phyloP scores from a whole-genome alignment of 1,140 invertebrate species.

The Drosophila trapezifrons region DNA sequence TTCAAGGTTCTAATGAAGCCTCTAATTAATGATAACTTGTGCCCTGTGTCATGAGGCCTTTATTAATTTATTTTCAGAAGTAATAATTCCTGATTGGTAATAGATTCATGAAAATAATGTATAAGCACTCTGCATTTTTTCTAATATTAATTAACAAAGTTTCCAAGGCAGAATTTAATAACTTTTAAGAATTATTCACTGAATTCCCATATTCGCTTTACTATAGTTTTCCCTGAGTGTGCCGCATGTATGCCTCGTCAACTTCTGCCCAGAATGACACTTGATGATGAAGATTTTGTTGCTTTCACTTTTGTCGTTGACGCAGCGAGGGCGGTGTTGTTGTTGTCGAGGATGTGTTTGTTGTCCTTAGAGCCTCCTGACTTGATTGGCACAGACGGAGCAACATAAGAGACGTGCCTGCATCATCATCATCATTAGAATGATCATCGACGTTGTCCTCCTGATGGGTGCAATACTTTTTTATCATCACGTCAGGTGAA shows the following conservation, averaged over 20 bases:
- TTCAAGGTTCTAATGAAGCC: no score
- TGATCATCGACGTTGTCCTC: constrained; percentile 24
- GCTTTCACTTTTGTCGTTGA: constrained; percentile 77
- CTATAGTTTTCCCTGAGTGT: constrained; percentile 31
- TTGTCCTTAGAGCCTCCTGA: constrained; percentile 39
- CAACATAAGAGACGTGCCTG: constrained; percentile 31
- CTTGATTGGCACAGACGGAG: constrained; percentile 57
- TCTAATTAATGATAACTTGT: no score
- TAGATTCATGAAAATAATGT: no score
- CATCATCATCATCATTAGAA: constrained; percentile 24
- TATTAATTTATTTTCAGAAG: no score
- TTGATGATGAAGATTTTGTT: constrained; percentile 83
- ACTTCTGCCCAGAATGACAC: constrained; percentile 80
- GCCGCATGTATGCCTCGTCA: constrained; percentile 58
- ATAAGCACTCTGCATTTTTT: no score
- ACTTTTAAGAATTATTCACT: no score
- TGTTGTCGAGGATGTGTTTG: constrained; percentile 13
- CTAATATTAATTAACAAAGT: no score
- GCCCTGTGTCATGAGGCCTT: no score
- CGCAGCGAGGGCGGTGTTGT: constrained; percentile 38
- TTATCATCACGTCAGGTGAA: constrained; percentile 26
- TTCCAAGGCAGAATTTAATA: no score
- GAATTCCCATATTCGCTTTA: not conserved
- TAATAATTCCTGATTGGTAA: no score
- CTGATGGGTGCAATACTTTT: constrained; percentile 38